Evolutionary conservation across 2,797 vertebrate species (phyloP), one percentile per base, ranked within the genome.

Genomic region (Cirrhinus molitorella): DNA sequence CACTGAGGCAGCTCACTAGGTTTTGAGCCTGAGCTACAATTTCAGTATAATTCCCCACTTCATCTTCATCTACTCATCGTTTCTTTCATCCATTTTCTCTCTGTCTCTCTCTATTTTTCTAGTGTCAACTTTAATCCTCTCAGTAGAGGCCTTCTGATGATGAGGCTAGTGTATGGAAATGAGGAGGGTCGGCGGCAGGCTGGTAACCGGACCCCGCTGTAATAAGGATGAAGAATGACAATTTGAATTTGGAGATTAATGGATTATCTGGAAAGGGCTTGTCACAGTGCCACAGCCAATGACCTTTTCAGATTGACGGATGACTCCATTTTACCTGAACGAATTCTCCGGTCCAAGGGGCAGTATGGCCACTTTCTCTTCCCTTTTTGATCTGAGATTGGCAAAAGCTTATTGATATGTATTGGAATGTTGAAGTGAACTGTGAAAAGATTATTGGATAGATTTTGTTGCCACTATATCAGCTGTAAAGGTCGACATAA

Each of bases 251-350:
- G 82, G 88, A 94, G 92, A 94, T 94, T 93, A 95, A 95, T 94
- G 91, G 92, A 92, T 94, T 92, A 93, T 93, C 93, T 91, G 86
- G 89, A 86, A 84, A 92, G 91, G 92, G 88, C 84, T 88, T 92
- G 91, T 93, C 91, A 90, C 87, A 88, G 81, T 91, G 89, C 91
- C 92, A 92, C 77, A 87, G 88, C 65, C 92, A 91, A 92, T 92
- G 94, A 97, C 96, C 95, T 96, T 96, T 96, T 92, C 95, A 95
- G 94, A 95, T 94, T 94, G 95, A 96, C 90, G 92, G 92, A 95
- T 95, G 93, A 91, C 91, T 94, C 91, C 90, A 94, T 93, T 93
- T 94, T 94, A 92, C 88, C 89, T 88, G 86, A 86, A 85, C 79
- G 51, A 77, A 83, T 78, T 59, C 40, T 78, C 21, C 14, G 43